These are phyloP conservation scores for Perca flavescens DNA, from an alignment of 2,113 vertebrate genomes.

Conservation along the genomic window DNA sequence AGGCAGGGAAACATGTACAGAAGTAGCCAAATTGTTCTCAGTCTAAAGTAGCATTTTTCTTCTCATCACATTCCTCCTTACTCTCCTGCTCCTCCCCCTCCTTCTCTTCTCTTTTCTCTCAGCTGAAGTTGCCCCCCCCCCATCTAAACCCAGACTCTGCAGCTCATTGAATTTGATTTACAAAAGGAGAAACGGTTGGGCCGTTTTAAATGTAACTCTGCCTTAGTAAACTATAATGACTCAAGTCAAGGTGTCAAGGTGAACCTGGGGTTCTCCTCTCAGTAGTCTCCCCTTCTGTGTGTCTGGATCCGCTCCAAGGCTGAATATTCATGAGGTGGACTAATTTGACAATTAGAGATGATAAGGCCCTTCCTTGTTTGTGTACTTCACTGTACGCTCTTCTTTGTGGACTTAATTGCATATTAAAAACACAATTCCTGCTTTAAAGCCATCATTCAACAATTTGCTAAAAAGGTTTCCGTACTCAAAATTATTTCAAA, in stretches of 20 bases:
- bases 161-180: slow-evolving; percentile 26
- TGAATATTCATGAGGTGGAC: slow-evolving; percentile 46
- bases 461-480: not conserved
- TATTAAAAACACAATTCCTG: not conserved
- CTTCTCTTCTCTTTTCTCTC: not conserved
- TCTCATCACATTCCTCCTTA: slow-evolving; percentile 1
- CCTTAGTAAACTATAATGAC: not conserved
- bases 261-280: slow-evolving; percentile 14
- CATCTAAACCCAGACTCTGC: not conserved
- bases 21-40: not conserved
- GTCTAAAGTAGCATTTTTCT: not conserved
- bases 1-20: not conserved
- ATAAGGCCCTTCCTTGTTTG: slow-evolving; percentile 10
- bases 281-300: not conserved
- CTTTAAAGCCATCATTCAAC: not conserved
- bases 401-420: slow-evolving; percentile 2
- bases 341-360: slow-evolving; percentile 28
- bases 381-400: not conserved
- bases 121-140: not conserved
- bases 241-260: slow-evolving; percentile 56
- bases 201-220: not conserved
- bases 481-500: not conserved
- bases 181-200: not conserved
- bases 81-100: not conserved
- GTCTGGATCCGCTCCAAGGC: slow-evolving; percentile 7